Conservation (phyloP, 2,797 vertebrate genomes). For the Hippoglossus hippoglossus region DNA sequence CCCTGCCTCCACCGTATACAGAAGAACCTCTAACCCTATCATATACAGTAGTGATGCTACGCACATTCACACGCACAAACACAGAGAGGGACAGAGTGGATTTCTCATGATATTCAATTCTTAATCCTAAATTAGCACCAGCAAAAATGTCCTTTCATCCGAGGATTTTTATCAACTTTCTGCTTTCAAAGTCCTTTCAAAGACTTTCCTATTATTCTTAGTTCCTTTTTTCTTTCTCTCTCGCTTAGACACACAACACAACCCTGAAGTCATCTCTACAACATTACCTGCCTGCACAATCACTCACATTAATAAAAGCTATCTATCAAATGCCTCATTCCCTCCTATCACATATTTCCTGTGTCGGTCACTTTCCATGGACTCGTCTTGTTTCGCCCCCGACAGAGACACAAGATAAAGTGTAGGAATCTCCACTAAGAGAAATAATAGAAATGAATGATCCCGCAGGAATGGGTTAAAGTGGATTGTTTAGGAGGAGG, state of each 20-base stretch:
- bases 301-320: conserved; percentile 29
- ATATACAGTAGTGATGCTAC: conserved; percentile 47
- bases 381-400: conserved; percentile 9
- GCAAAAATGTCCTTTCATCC: conserved; percentile 31
- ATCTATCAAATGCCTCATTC: conserved; percentile 25
- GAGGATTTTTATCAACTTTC: conserved; percentile 40
- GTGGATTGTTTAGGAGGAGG: conserved; percentile 7
- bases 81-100: conserved; percentile 1
- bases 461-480: conserved; percentile 12
- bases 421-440: conserved; percentile 8
- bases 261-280: conserved; percentile 21
- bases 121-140: conserved; percentile 58
- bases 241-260: conserved; percentile 14
- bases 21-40: conserved; percentile 60
- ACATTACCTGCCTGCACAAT: conserved; percentile 17
- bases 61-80: conserved; percentile 15
- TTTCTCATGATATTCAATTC: conserved; percentile 49
- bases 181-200: background rate
- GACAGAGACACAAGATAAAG: conserved; percentile 28
- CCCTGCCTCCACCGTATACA: conserved; percentile 67
- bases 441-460: conserved; percentile 26
- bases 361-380: conserved; percentile 31
- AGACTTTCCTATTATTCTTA: conserved; percentile 12
- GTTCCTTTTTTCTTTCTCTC: background rate
- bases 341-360: conserved; percentile 34